phyloP scores from a whole-genome alignment of 2,797 vertebrate genomes.

The Esox lucius region DNA sequence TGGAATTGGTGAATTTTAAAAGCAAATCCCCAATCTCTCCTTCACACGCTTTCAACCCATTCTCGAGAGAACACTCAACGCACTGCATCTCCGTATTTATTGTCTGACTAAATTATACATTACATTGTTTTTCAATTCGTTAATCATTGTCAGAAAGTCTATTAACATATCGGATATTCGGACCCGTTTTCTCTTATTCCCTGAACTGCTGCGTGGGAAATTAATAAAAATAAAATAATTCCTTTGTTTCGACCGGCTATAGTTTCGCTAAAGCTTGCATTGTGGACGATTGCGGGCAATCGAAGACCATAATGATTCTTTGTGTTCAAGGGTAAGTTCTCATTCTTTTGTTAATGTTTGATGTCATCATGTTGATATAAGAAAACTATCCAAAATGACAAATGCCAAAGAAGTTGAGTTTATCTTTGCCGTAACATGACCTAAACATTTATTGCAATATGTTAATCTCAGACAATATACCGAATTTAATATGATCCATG shows the following conservation, averaged over 20 bases:
- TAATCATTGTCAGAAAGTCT: not conserved
- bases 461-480: too few relatives aligned
- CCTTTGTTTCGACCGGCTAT: slow-evolving; percentile 3
- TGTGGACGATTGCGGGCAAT: slow-evolving; percentile 23
- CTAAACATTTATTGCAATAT: not conserved
- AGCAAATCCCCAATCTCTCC: slow-evolving; percentile 67
- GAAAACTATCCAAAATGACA: not conserved
- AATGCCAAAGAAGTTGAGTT: not conserved
- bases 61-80: slow-evolving; percentile 61
- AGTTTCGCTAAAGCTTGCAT: slow-evolving; percentile 4
- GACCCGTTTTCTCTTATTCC: slow-evolving; percentile 24
- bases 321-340: slow-evolving; percentile 89
- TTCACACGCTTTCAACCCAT: slow-evolving; percentile 55
- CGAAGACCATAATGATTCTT: slow-evolving; percentile 84
- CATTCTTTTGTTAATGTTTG: slow-evolving; percentile 43
- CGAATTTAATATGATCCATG: too few relatives aligned
- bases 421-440: not conserved
- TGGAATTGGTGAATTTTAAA: slow-evolving; percentile 75
- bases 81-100: not conserved
- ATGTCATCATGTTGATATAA: not conserved
- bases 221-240: slow-evolving; percentile 11
- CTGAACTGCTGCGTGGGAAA: slow-evolving; percentile 21
- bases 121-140: not conserved
- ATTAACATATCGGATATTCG: not conserved
- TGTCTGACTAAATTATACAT: not conserved